These are phyloP conservation scores for Micromesistius poutassou DNA, from an alignment of 2,797 vertebrate genomes.

Conservation along the genomic window DNA sequence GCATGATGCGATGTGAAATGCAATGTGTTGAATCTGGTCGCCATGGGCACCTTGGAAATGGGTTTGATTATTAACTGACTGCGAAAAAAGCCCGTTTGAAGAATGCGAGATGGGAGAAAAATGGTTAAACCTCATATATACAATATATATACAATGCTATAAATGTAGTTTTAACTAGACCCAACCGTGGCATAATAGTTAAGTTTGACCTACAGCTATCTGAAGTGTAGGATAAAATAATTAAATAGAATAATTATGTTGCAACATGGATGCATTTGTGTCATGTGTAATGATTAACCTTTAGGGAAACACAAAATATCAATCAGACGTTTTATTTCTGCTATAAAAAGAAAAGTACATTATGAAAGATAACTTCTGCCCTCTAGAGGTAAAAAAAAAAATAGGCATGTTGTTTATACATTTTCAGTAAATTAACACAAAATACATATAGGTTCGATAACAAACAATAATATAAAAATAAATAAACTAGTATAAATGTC, in stretches of 20 bases:
- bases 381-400: slow-evolving; percentile 50
- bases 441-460: background rate
- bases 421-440: background rate
- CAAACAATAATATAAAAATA: background rate
- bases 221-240: background rate
- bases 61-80: slow-evolving; percentile 71
- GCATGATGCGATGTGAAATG: background rate
- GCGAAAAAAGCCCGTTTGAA: slow-evolving; percentile 37
- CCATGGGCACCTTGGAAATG: slow-evolving; percentile 54
- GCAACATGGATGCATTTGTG: too few relatives aligned
- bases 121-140: background rate
- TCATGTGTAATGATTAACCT: background rate
- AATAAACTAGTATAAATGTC: background rate
- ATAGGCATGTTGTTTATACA: background rate
- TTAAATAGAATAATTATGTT: too few relatives aligned
- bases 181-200: background rate
- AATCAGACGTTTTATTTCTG: background rate
- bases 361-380: slow-evolving; percentile 37
- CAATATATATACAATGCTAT: background rate
- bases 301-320: too few relatives aligned
- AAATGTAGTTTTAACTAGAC: background rate
- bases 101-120: slow-evolving; percentile 8
- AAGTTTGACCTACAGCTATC: background rate
- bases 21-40: slow-evolving; percentile 51
- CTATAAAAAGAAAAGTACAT: background rate